Evolutionary conservation across 2,113 vertebrate species (phyloP).

Genomic region (Genyomyrus donnyi): DNA sequence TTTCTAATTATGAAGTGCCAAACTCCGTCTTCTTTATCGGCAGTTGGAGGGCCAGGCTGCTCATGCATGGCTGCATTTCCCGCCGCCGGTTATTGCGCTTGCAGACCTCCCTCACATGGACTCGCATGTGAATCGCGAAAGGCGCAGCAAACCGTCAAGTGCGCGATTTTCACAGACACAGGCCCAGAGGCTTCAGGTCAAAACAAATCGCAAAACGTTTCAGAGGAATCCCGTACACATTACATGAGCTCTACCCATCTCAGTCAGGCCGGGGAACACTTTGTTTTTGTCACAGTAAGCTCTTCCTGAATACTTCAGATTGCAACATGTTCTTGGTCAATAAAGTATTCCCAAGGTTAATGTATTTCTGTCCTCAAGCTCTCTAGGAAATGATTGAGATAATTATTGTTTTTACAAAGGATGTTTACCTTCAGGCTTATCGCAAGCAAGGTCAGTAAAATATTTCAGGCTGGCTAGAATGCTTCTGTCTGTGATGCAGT

Average conservation of each 20-base stretch:
- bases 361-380: constrained; percentile 30
- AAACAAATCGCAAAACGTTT: constrained; percentile 35
- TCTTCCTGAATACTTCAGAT: constrained; percentile 14
- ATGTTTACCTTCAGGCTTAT: constrained; percentile 55
- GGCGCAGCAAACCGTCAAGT: constrained; percentile 51
- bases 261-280: background rate
- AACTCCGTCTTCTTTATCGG: constrained; percentile 52
- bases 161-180: constrained; percentile 54
- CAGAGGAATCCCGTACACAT: constrained; percentile 23
- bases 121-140: constrained; percentile 54
- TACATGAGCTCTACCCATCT: constrained; percentile 27
- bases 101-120: constrained; percentile 54
- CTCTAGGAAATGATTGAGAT: constrained; percentile 38
- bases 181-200: constrained; percentile 40
- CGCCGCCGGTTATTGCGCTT: constrained; percentile 41
- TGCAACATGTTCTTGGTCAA: constrained; percentile 18
- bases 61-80: constrained; percentile 53
- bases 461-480: constrained; percentile 33
- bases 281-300: constrained; percentile 13
- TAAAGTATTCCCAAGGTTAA: constrained; percentile 37
- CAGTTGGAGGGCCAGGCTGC: constrained; percentile 40
- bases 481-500: constrained; percentile 36
- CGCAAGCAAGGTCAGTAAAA: constrained; percentile 38
- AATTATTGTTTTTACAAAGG: constrained; percentile 46
- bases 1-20: constrained; percentile 61